Base-by-base conservation (phyloP, 2,888 invertebrate genomes). In the Masnerella sp. region DNA sequence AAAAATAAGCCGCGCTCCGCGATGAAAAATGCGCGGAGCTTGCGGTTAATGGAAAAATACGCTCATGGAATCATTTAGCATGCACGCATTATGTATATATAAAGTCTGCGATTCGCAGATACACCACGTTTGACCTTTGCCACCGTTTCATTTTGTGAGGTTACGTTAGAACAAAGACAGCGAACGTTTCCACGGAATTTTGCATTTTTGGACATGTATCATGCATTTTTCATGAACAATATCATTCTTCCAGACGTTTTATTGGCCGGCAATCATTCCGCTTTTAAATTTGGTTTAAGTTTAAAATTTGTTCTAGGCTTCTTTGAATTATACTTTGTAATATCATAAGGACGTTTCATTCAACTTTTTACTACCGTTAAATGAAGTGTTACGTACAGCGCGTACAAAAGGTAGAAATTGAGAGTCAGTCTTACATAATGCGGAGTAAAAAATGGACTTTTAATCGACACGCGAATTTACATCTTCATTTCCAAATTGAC, bases 161-260 rank as follows among this genome's bases (percentile, higher is more conserved):
- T 59, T 15, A 28, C 18, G 36, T 38, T 38, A 38, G 47, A 47
- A 59, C 47, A 59, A 59, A 38, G 59, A 59, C 47, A 38, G 38
- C 28, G 22, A 12, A 38, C 22, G 25, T 47, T 61, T 49, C 17
- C 18, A 38, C 12, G 22, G 30, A 30, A 40, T 59, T 59, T 59
- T 22, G 14, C 36, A 25, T 45, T 58, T 56, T 56, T 20, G n/a
- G 36, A 38, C 32, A 14, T 11, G 11, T 34, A 12, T 42, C 34
- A 43, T 58, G 58, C 18, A 58, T 58, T 32, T 43, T 58, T 58
- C 58, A 58, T 58, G 43, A 58, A 45, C 5, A 17, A 43, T 20
- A 42, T 25, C n/a, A 32, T 56, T 25, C 17, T 25, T 38, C 25
- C 5, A 28, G 28, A 17, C 40, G 8, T 30, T 51, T 51, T 28